Evolutionary conservation across 2,113 vertebrate species (phyloP), one percentile per base, ranked within the genome.

Genomic region (Tragelaphus strepsiceros): DNA sequence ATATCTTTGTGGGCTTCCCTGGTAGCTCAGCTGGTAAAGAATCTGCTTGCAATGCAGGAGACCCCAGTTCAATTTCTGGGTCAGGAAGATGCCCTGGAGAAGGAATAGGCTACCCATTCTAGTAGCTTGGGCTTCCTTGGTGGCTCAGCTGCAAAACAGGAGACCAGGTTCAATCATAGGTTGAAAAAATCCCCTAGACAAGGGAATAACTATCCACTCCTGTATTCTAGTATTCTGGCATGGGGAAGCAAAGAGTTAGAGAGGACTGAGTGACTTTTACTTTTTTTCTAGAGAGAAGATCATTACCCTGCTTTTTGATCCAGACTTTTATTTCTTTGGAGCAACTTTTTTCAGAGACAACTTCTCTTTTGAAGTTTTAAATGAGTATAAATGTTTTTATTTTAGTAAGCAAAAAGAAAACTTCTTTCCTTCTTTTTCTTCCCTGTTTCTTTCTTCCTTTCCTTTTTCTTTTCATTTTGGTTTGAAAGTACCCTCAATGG

Each of bases 311-410:
- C 3, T 96, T 96, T 88, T 30, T 22, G 15, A 26, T 2, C 46
- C 46, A 2, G 6, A 2, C 13, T n/a, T 98, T 59, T 32, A 92
- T 96, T 98, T 95, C 17, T 88, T 97, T 49, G 43, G 19, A 97
- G 91, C 59, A 94, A 89, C 16, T 58, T n/a, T 93, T 94, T 94
- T 43, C 26, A 95, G 21, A 90, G 9, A 51, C 0, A 82, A 3
- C 2, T 87, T 91, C 26, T 80, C 49, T 88, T 92, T 88, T 56
- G 2, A 93, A 21, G 67, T 61, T 88, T 67, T 88, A 17, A 35
- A 39, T 14, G 11, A 78, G 35, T 26, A 14, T 0, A 87, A 84
- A 71, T 56, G 14, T 22, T 15, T 89, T 2, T 64, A 64, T 77
- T 81, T 84, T 30, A 46, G 0, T 39, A 32, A 91, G 49, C 71